Percentiles rank a stretch among this genome's conserved stretches.
These are phyloP conservation scores for Eristalis intricaria DNA, from an alignment of 2,888 invertebrate species.

Conservation along the genomic window DNA sequence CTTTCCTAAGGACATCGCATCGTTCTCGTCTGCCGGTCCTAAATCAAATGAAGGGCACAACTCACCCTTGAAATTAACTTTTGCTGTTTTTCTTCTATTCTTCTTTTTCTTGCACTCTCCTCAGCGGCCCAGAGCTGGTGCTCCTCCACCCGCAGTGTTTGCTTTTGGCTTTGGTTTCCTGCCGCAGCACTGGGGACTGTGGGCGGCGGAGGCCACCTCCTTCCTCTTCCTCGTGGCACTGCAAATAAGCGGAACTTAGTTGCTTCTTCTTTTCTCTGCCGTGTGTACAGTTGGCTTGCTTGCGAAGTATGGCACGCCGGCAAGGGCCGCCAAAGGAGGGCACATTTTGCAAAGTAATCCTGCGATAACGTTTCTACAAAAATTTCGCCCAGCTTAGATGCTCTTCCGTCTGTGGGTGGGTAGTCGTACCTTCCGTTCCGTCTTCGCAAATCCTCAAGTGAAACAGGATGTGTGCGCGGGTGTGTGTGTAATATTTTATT, in stretches of 20 bases:
- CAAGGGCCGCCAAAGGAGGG: not conserved
- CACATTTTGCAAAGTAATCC: constrained; percentile 5
- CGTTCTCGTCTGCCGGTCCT: not conserved
- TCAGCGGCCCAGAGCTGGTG: not conserved
- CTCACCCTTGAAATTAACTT: constrained; percentile 37
- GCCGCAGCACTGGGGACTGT: not conserved
- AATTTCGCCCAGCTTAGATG: constrained; percentile 3
- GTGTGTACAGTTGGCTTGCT: not conserved
- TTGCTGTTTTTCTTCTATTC: not conserved
- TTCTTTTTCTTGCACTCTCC: not conserved
- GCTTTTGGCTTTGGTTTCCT: constrained; percentile 8
- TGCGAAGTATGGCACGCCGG: too few species aligned
- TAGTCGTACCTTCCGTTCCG: not conserved
- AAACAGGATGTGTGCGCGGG: not conserved
- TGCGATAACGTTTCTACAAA: constrained; percentile 1
- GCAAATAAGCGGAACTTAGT: constrained; percentile 20
- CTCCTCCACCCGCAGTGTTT: not conserved
- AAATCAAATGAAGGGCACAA: constrained; percentile 2
- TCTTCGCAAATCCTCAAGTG: not conserved
- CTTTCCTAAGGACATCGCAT: constrained; percentile 9
- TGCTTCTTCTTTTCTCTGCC: not conserved
- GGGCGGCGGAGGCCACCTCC: not conserved
- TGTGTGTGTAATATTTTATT: not conserved
- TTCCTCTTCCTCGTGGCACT: not conserved
- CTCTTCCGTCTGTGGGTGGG: constrained; percentile 2